Conservation (phyloP, 2,113 vertebrate genomes). For the Rhinogobius similis region DNA sequence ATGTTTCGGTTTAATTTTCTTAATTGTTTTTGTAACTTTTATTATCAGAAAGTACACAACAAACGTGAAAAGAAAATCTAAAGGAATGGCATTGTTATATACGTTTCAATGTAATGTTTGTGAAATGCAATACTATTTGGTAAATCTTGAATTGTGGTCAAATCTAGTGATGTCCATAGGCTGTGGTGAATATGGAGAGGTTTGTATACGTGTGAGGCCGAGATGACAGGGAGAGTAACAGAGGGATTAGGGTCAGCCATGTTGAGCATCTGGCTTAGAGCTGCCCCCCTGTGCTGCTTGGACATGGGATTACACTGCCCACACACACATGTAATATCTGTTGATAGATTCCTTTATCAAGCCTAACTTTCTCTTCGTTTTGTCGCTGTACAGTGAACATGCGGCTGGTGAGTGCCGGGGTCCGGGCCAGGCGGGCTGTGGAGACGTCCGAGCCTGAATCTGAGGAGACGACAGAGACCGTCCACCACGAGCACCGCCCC, state of each 20-base stretch:
- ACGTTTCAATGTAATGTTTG: too few relatives aligned
- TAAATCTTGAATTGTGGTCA: constrained; percentile 29
- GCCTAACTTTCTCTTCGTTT: constrained; percentile 7
- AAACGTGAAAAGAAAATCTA: too few relatives aligned
- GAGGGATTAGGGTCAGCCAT: constrained; percentile 78
- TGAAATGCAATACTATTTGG: not conserved
- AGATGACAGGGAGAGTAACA: constrained; percentile 56
- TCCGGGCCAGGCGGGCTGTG: constrained; percentile 63
- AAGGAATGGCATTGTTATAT: too few relatives aligned
- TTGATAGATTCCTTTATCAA: not conserved
- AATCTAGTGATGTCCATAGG: constrained; percentile 61
- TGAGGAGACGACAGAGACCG: constrained; percentile 55
- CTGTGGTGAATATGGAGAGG: constrained; percentile 9
- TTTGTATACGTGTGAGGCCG: constrained; percentile 40
- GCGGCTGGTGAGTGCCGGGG: constrained; percentile 50
- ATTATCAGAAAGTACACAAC: too few relatives aligned
- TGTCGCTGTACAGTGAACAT: constrained; percentile 64
- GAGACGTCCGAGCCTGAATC: constrained; percentile 65
- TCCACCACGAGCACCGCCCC: constrained; percentile 45
- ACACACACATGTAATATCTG: constrained; percentile 31
- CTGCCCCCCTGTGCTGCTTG: constrained; percentile 33
- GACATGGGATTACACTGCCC: constrained; percentile 56
- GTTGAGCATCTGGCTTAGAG: constrained; percentile 71
- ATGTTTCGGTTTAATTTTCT: not conserved
- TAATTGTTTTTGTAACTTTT: too few relatives aligned